These are phyloP conservation scores for Xyliphius kryptos DNA, from an alignment of 2,113 vertebrate species.

Conservation along the genomic window DNA sequence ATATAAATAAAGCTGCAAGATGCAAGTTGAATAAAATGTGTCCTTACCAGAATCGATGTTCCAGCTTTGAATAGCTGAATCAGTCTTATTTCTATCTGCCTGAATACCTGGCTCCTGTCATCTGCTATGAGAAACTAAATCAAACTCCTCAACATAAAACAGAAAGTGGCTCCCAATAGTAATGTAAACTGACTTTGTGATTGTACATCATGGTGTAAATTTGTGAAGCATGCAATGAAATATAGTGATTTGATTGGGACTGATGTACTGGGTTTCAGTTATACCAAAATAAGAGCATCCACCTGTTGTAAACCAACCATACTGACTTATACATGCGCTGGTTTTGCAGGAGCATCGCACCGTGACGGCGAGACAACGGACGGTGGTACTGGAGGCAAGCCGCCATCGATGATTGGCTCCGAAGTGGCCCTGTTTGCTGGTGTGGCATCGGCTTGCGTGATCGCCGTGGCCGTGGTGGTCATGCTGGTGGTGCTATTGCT, in stretches of 20 bases:
- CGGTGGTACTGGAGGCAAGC: conserved; percentile 68
- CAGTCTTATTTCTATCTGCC: background rate
- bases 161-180: background rate
- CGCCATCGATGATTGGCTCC: conserved; percentile 80
- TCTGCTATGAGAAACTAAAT: background rate
- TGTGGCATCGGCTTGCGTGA: conserved; percentile 93
- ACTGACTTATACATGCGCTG: background rate
- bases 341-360: conserved; percentile 41
- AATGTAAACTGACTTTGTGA: background rate
- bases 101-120: background rate
- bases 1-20: no score
- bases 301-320: background rate
- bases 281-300: background rate
- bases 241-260: no score
- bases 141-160: background rate
- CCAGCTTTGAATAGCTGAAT: background rate
- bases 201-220: background rate
- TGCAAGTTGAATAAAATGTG: no score
- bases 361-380: conserved; percentile 50
- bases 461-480: conserved; percentile 97
- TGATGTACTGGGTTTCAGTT: background rate
- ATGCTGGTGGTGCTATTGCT: conserved; percentile 93
- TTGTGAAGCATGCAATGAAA: background rate
- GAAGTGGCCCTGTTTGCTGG: conserved; percentile 96
- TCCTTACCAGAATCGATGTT: background rate